Evolutionary conservation across 2,113 vertebrate species (phyloP), one percentile per base, ranked within the genome.

Genomic region (Ptilorrhoa leucosticta): DNA sequence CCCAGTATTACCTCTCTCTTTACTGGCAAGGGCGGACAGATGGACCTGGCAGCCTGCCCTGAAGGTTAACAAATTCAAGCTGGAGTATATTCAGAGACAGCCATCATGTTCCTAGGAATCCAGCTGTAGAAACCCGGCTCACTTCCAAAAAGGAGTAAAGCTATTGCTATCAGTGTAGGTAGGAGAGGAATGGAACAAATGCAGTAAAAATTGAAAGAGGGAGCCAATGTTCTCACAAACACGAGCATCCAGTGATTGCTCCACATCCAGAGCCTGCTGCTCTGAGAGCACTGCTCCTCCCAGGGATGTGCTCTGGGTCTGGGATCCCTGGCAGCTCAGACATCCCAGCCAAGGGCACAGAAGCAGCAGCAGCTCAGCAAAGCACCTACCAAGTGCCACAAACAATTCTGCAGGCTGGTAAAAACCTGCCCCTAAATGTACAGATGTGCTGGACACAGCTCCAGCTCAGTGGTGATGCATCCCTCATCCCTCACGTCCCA

Each of bases 1-100:
- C 85, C 96, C 93, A 95, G 90, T 31, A 24, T 93, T 91, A 95
- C 95, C 85, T 93, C 79, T 71, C 78, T 84, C 76, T 76, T 71
- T 68, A 83, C 13, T 87, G 88, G 90, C 86, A 78, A 66, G 72
- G 90, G 68, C 11, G 4, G 90, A 90, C 65, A 85, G 93, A 75
- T 1, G 0, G 90, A 73, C 39, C 81, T 93, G 89, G 93, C 92
- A 83, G 85, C 39, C 75, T 58, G 88, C 93, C 92, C 85, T 4
- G 8, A 66, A 94, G 92, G 82, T 94, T 94, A 94, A 92, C 92
- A 93, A 95, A 88, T 57, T 91, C 65, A 89, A 63, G 77, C 87
- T 96, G 90, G 75, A 91, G 60, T 65, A 73, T 10, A 40, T 84
- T 96, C 76, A 94, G 89, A 94, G 39, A 42, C 70, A 89, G 73